Base-by-base conservation (phyloP, 2,797 vertebrate species). In the Siniperca obscura region DNA sequence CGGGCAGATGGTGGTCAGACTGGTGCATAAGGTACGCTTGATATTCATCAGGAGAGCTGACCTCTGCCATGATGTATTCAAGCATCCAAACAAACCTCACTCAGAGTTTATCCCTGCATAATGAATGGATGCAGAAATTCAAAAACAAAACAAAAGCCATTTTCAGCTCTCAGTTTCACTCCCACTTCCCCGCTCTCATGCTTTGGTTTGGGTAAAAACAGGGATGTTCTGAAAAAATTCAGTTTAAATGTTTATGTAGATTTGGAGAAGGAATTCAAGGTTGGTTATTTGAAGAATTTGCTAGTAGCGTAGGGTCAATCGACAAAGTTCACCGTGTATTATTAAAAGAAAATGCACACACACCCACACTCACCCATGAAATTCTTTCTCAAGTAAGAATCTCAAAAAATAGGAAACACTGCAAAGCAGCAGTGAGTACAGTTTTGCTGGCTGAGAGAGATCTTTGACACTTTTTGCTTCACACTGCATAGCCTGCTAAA, bases 1-100 rank as follows among this genome's bases (percentile, higher is more conserved):
- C 7, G 74, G 88, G 91, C 95, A 96, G 95, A 95, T 96, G 95
- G 95, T 79, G 89, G 88, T 90, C 90, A 77, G 82, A 91, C 82
- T 21, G 82, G 75, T 80, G 89, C 90, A 91, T 82, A 74, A 87
- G 89, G 88, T 84, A 74, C 42, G 71, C 83, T 95, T 93, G 92
- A 95, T 96, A 96, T 96, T 96, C 95, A 96, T 95, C 93, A 94
- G 93, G 87, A 86, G 92, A 89, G 77, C 86, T 86, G 90, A 93
- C 88, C 88, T 89, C 87, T 77, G 89, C 82, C 83, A 69, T 89
- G 86, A 89, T 91, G 86, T 56, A 87, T 87, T 90, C 86, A 83
- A 75, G 73, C 87, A 75, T 81, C 65, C 64, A 59, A 30, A 74
- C 76, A 70, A 72, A 82, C 74, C 81, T 84, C 76, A 55, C 59